Base-by-base conservation (phyloP, 2,888 invertebrate genomes). In the Oscheius onirici region DNA sequence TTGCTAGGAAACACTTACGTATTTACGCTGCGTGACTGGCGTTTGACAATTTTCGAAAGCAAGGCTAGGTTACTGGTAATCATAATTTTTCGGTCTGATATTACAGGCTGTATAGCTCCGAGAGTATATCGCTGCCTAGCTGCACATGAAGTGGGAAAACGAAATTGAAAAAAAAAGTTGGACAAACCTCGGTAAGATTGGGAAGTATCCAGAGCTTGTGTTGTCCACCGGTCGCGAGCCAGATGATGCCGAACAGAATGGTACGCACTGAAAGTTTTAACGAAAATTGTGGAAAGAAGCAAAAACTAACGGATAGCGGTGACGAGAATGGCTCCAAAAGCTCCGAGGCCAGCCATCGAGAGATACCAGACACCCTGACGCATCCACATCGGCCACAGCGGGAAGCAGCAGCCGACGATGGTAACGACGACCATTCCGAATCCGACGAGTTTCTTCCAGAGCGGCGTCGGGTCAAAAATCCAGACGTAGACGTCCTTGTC, bases 201-300 rank as follows among this genome's bases (percentile, higher is more conserved):
- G 99, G 99, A 84, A 99, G 91, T 78, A 99, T 91, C 97, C 99
- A 99, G 79, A 99, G 91, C 88, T 97, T 95, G 88, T 97, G 94
- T 84, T 93, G 92, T 5, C 97, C 94, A 73, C 94, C 90, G 0
- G 95, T 94, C 17, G 93, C 84, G 11, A 92, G 88, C 96, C 97
- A 99, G 22, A 99, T 92, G 10, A 93, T 87, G 82, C 94, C 94
- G 90, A 97, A 99, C 63, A 99, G 91, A 71, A 97, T 92, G 76
- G 95, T 91, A 67, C 97, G 92, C 24, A 97, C 90, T 90, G 87
- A 69, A 84, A 60, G 60, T 26, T 49, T 6, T 57, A 49, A 17
- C 6, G 13, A 40, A 52, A 22, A 41, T 8, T 10, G 40, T 28
- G 1, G 15, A 26, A n/a, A 17, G 13, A 17, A 28, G 13, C 40